Evolutionary conservation across 2,113 vertebrate genomes (phyloP), one percentile per base, ranked within the genome.

Genomic region (Gallinago paraguaiae): DNA sequence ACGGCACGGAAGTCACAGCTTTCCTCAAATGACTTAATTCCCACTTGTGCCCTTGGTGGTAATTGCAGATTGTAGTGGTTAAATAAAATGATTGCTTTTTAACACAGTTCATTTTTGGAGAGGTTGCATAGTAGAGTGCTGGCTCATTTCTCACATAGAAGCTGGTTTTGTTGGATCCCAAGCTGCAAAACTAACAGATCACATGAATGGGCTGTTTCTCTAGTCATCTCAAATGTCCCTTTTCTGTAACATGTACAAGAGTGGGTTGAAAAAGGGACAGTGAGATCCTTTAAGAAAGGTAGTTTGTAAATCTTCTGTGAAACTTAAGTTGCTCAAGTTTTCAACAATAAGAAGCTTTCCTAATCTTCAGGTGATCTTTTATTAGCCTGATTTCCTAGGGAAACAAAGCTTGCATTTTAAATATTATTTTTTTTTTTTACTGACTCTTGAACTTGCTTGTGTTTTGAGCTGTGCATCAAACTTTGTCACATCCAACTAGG

Each of bases 291-390:
- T 90, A 35, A 48, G 51, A 68, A 48, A 81, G 39, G 8, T 50
- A 39, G 45, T 11, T 61, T 61, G 33, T 79, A 81, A 65, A 10
- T 86, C 31, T 48, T 59, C 31, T 72, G 41, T 86, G 82, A 78
- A 83, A 77, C 16, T 50, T 22, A 9, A 22, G 8, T 82, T 94
- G 50, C 71, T 79, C 48, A 80, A 72, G 23, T 63, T 77, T 39
- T 88, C 41, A 88, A 50, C 71, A 75, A 30, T 54, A 82, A 69
- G 33, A 77, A 81, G 13, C n/a, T 95, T 90, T 83, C 51, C 88
- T 43, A 78, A 2, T 91, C 77, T 88, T 83, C 72, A 56, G n/a
- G 17, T 93, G 54, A 35, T 77, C 63, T 72, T 56, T 86, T 70
- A 81, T 61, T 86, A 82, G 50, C 24, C 22, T 86, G 41, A 10